Evolutionary conservation across 37 sponge, comb jelly and placozoan species (phyloP), one percentile per base, ranked within the genome.

Genomic region (Cladorhizidae sp.): DNA sequence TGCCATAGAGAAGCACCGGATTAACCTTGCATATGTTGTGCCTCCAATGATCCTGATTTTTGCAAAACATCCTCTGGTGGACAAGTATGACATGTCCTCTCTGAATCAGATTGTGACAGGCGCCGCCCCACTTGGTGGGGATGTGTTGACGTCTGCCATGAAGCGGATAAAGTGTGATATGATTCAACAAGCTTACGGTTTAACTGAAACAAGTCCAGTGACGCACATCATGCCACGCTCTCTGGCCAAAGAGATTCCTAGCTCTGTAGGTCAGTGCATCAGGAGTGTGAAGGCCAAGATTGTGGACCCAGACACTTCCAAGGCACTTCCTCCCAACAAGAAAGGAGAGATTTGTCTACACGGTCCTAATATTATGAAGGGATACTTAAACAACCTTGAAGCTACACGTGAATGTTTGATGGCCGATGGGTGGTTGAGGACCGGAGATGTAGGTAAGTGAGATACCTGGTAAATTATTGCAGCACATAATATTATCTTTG

Each of bases 341-440:
- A 80, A 81, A 26, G 97, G 97, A 40, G 94, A 96, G 68, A 20
- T 96, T 11, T 80, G 61, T 15, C 73, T 96, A 18, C 36, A 65
- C 17, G 96, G 96, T 3, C 96, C 96, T 2, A 90, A 93, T 25
- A 81, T 96, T 2, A 93, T 92, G 96, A 87, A 90, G 73, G 96
- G 96, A 14, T 96, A 93, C 64, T 84, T 90, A 57, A 96, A 96
- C 59, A 71, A 51, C 21, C 91, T 91, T 25, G 80, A 93, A 26
- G 93, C 90, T 26, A 96, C 87, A n/a, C n/a, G n/a, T n/a, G n/a
- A n/a, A n/a, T n/a, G n/a, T n/a, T n/a, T n/a, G n/a, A n/a, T n/a
- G n/a, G 83, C 83, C 36, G 96, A 96, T 73, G 91, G 91, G 15
- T 96, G 94, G 88, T 84, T 96, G 31, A 63, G 57, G 25, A 93